Conservation (phyloP, 2,113 vertebrate species). For the Chamaea fasciata region DNA sequence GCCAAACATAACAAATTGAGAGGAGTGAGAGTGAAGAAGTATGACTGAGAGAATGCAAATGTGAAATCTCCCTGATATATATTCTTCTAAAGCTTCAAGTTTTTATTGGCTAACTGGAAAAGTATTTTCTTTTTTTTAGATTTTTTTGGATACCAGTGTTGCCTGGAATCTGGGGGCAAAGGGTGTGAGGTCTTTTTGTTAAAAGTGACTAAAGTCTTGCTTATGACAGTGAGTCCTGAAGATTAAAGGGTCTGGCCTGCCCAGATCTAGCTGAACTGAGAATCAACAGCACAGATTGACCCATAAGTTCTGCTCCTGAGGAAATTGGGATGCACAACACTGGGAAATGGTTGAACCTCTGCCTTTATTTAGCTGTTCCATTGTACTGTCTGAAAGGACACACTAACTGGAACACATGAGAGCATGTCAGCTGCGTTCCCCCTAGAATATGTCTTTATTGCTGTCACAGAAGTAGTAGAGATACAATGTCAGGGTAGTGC, state of each 20-base stretch:
- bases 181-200: not conserved
- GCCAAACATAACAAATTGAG: constrained; percentile 41
- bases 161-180: not conserved
- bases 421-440: not conserved
- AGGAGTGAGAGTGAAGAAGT: not conserved
- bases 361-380: not conserved
- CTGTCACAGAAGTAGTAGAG: not conserved
- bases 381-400: not conserved
- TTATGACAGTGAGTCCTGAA: not conserved
- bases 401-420: not conserved
- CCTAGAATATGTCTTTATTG: not conserved
- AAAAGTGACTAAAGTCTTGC: not conserved
- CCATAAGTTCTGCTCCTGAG: not conserved
- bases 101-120: not conserved
- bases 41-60: not conserved
- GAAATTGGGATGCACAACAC: not conserved
- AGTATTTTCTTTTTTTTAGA: not conserved
- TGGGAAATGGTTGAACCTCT: not conserved
- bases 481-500: not conserved
- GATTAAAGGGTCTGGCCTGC: not conserved
- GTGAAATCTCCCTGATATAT: not conserved
- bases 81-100: not conserved
- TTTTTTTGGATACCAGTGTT: not conserved
- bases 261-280: not conserved
- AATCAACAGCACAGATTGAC: not conserved